Evolutionary conservation across 2,113 vertebrate species (phyloP), one percentile per base, ranked within the genome.

Genomic region (Dipodomys spectabilis): DNA sequence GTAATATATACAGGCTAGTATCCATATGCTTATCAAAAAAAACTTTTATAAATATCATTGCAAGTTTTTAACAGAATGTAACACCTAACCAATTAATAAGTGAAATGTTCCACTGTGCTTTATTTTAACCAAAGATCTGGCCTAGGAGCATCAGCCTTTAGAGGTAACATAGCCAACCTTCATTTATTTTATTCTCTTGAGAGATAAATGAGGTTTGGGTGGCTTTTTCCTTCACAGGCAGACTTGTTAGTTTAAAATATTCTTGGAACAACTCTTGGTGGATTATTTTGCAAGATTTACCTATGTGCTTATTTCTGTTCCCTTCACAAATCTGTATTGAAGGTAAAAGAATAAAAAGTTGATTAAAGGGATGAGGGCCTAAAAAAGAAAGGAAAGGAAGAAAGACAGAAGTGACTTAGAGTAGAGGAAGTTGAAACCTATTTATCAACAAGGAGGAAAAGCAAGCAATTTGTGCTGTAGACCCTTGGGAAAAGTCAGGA

Each of bases 11-110:
- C 44, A 77, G 44, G 45, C 19, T 65, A 92, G 71, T 87, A 67
- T 67, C 16, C 44, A 28, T 44, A 11, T 79, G 23, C 79, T 15
- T 23, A 44, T 10, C 82, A 27, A 39, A 18, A 88, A 82, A 16
- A 2, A 83, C 27, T 64, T 94, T 64, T 80, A 71, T n/a, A 83
- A 92, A 94, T 84, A 69, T 1, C 25, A 72, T 74, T 53, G 13
- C 1, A 82, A 78, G 16, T 60, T 71, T 92, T 19, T 64, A n/a
- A 23, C 18, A 88, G 65, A 88, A 57, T 25, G 67, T 71, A 90
- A 78, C 30, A 92, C n/a, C 84, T 82, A 88, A 49, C 49, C 12
- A 82, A 92, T 85, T 90, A 84, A 74, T 73, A 94, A 73, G 9
- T 83, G 57, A 86, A 94, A 93, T 45, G 73, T 7, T 90, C 84